Evolutionary conservation across 64 coral and sea anemone genomes (phyloP).

Genomic region (Stylophora pistillata): DNA sequence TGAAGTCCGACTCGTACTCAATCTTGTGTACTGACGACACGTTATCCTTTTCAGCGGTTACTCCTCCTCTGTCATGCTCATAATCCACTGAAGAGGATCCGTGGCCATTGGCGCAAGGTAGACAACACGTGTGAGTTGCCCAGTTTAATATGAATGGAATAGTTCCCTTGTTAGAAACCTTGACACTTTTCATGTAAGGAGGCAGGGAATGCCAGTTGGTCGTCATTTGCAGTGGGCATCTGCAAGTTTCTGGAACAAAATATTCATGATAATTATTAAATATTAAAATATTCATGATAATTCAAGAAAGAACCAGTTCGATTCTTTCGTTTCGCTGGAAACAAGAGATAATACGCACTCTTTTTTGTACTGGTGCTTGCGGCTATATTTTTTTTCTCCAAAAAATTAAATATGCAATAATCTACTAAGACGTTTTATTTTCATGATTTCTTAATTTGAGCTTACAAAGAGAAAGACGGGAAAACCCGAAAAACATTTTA

Average conservation of each 20-base stretch:
- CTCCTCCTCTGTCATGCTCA: background rate
- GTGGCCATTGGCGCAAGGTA: background rate
- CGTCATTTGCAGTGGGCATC: background rate
- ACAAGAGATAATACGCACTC: background rate
- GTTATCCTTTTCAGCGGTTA: conserved; percentile 1
- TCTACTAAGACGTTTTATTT: no score
- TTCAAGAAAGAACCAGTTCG: background rate
- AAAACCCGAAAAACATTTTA: no score
- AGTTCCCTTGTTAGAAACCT: background rate
- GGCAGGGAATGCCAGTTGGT: conserved; percentile 12
- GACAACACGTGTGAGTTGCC: background rate
- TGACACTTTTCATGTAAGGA: background rate
- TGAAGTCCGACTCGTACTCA: conserved; percentile 7
- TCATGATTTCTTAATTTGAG: no score
- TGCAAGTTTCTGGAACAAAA: conserved; percentile 11
- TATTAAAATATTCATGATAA: background rate
- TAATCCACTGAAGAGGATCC: background rate
- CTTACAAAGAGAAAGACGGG: no score
- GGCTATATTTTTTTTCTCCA: no score
- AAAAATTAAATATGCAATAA: no score
- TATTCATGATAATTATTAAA: background rate
- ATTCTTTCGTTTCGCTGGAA: background rate
- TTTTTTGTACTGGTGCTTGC: background rate
- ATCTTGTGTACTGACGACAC: background rate
- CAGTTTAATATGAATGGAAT: conserved; percentile 3